These are phyloP conservation scores for Pipra filicauda DNA, from an alignment of 2,113 vertebrate species.

Conservation along the genomic window DNA sequence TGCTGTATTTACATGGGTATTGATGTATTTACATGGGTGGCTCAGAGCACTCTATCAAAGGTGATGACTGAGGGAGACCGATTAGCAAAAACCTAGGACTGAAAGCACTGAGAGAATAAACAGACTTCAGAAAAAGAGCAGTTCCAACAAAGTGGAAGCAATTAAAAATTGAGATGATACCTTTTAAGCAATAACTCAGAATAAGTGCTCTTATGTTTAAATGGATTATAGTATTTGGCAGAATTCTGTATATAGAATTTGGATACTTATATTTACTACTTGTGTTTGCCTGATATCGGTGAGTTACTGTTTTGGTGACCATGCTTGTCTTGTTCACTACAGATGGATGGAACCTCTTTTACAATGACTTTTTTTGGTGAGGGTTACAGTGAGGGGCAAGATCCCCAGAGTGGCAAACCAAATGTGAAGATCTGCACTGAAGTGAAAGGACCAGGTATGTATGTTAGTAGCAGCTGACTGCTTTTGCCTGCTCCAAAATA, in stretches of 20 bases:
- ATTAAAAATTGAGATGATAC: neutral
- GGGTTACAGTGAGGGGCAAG: constrained; percentile 84
- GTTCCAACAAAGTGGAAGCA: neutral
- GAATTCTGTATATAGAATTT: neutral
- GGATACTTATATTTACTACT: neutral
- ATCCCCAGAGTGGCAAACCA: constrained; percentile 81
- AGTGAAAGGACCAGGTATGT: constrained; percentile 91
- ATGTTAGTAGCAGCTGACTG: neutral
- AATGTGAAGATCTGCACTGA: constrained; percentile 88
- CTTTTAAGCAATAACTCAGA: neutral
- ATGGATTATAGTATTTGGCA: neutral
- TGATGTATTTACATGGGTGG: neutral
- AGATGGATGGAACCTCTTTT: constrained; percentile 91
- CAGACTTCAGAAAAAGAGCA: neutral
- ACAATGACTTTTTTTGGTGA: constrained; percentile 88
- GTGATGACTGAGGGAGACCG: neutral
- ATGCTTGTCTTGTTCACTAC: constrained; percentile 8
- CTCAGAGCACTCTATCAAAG: neutral
- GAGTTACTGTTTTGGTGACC: neutral
- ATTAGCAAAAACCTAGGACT: neutral
- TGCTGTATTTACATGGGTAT: neutral
- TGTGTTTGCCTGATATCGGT: neutral
- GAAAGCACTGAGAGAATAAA: neutral
- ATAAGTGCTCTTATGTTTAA: neutral
- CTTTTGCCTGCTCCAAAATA: neutral